Base-by-base conservation (phyloP, 2,797 vertebrate genomes). In the Philypnodon macrostomus region DNA sequence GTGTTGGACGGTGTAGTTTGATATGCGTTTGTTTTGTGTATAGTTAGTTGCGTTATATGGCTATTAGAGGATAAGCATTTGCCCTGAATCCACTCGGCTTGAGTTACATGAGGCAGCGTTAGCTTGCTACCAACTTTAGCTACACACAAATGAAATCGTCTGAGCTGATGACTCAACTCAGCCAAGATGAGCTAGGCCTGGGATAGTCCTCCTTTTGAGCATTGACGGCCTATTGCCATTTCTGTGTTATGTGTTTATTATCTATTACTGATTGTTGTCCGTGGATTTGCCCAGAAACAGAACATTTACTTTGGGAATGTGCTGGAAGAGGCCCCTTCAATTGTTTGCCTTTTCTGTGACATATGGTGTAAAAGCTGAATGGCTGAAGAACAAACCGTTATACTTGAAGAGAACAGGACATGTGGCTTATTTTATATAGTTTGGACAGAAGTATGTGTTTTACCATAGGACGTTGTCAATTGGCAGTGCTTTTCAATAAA, bases 141-240 rank as follows among this genome's bases (percentile, higher is more conserved):
- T 38, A 30, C 67, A 41, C 4, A 68, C 39, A 19, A 53, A 70
- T 75, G 69, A 75, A 79, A 69, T 75, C 77, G 47, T 53, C 30
- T 53, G 55, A 54, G 31, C 26, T 52, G 83, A 83, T 88, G 84
- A 86, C 79, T 85, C 84, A 63, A 81, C 79, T 38, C 47, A 27
- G 15, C 27, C 46, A 37, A 73, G 50, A 44, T 69, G 52, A 71
- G 48, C 32, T 2, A 67, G 79, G 63, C 73, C 83, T 44, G 32
- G 77, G 73, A 74, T 57, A 67, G 78, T 83, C 57, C 11, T 0
- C 37, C 16, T 39, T 39, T 4, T 41, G 30, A 36, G 7, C 58
- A n/a, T 31, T 21, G 53, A 29, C 10, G 2, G 7, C 23, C 15
- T 53, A 48, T 18, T 2, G 37, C 17, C 46, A 42, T 44, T 42